Evolutionary conservation across 1,140 invertebrate genomes (phyloP).

Genomic region (Melanaphis sacchari): DNA sequence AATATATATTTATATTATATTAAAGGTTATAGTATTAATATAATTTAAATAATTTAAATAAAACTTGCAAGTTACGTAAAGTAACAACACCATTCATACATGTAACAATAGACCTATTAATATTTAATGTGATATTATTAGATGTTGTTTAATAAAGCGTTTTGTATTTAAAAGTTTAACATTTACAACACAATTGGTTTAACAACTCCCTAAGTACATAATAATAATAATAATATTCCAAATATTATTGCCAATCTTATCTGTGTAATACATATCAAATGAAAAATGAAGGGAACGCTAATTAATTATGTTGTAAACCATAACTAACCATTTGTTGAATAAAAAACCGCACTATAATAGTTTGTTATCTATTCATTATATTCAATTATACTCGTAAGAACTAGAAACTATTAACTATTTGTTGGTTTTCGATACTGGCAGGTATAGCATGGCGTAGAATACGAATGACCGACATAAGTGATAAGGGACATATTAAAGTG

Average conservation of each 20-base stretch:
- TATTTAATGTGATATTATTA: no score
- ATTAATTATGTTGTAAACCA: neutral
- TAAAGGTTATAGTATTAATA: no score
- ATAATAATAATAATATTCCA: neutral
- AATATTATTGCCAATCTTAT: no score
- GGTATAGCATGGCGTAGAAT: neutral
- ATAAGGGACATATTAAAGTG: constrained; percentile 28
- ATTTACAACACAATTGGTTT: no score
- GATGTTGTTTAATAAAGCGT: no score
- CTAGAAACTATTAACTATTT: neutral
- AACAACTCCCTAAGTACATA: neutral
- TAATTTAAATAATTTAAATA: no score
- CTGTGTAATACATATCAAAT: neutral
- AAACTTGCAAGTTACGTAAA: no score
- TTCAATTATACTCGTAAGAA: neutral
- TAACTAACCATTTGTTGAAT: neutral
- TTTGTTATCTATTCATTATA: neutral
- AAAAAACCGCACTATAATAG: neutral
- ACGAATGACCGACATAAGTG: constrained; percentile 4
- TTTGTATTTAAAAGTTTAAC: no score
- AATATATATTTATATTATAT: no score
- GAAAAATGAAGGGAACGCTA: neutral
- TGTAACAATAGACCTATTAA: no score
- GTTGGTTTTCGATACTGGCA: constrained; percentile 32
- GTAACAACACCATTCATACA: no score